phyloP scores from a whole-genome alignment of 1,140 invertebrate species.

The Platyscapa corneri region DNA sequence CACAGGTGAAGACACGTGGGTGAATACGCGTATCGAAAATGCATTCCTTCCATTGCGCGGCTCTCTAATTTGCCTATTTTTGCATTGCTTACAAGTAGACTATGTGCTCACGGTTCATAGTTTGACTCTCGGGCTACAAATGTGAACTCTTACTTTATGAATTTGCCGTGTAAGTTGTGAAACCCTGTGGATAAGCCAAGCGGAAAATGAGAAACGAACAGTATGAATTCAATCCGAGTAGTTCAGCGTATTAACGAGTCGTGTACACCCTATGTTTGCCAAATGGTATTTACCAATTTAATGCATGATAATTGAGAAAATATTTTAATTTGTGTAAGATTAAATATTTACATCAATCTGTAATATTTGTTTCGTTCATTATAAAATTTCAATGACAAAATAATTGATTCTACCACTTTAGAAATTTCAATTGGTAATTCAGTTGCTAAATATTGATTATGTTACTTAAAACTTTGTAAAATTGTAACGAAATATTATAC shows the following conservation, averaged over 20 bases:
- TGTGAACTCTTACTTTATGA: not conserved
- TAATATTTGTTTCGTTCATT: no score
- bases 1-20: not conserved
- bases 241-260: no score
- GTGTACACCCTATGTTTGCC: no score
- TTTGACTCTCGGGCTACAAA: not conserved
- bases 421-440: no score
- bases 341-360: no score
- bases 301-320: no score
- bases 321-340: no score
- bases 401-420: no score
- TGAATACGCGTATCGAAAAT: no score
- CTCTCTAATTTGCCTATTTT: not conserved
- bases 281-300: no score
- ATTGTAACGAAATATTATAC: not conserved
- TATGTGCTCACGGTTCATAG: no score
- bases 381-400: no score
- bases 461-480: not conserved
- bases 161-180: not conserved
- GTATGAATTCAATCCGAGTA: not conserved
- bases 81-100: not conserved
- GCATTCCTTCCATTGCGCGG: not conserved
- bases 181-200: not conserved
- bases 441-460: not conserved
- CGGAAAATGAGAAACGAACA: not conserved